Base-by-base conservation (phyloP, 2,888 invertebrate species). In the Nemoura dubitans region DNA sequence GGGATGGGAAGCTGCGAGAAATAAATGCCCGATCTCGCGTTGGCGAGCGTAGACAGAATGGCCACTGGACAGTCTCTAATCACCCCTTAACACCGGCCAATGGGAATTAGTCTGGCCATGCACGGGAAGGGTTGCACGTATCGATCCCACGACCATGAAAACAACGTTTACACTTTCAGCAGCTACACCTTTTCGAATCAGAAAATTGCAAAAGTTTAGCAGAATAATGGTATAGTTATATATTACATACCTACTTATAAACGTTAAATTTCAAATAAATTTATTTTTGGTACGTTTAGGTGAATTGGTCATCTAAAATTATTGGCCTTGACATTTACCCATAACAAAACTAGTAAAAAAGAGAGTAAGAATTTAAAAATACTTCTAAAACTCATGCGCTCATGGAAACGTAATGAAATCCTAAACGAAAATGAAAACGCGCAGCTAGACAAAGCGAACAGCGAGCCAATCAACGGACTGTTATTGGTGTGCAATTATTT, bases 401-500 rank as follows among this genome's bases (percentile, higher is more conserved):
- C n/a, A n/a, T n/a, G n/a, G n/a, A n/a, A n/a, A n/a, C n/a, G n/a
- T n/a, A n/a, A n/a, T n/a, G n/a, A n/a, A n/a, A n/a, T n/a, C n/a
- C n/a, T n/a, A n/a, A n/a, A n/a, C n/a, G n/a, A n/a, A n/a, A n/a
- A n/a, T n/a, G n/a, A n/a, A n/a, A n/a, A n/a, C n/a, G n/a, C n/a
- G n/a, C n/a, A n/a, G n/a, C n/a, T n/a, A n/a, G 14, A 59, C 59
- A 59, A 59, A 59, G 59, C 59, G 3, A 59, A 1, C 59, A 59
- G 14, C 16, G 21, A 30, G 36, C 81, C 14, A n/a, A 6, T 30
- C 81, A 83, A 85, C 42, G 84, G 85, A 86, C 59, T 83, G 86
- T 87, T 87, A 87, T 86, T 87, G 86, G 86, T 78, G 27, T 80
- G 78, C 86, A 86, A 86, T 87, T 86, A 85, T 85, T 86, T 85